Percentiles rank a stretch among this genome's conserved stretches.
Evolutionary conservation across 2,888 invertebrate genomes (phyloP).

Genomic region (Polymixis flavicincta): DNA sequence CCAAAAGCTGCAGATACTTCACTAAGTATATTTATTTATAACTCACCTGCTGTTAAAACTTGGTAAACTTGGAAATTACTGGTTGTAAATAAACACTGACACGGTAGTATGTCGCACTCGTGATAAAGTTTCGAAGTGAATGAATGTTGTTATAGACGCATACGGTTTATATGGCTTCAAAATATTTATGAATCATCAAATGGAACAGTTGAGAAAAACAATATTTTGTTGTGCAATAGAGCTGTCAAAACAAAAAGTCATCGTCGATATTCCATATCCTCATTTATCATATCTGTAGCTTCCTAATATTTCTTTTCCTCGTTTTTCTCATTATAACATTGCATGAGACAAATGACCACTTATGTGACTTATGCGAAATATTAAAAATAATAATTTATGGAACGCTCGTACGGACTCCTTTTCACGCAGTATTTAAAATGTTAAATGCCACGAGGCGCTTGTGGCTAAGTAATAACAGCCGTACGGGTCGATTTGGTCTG

Average conservation of each 20-base stretch:
- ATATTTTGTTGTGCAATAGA: constrained; percentile 78
- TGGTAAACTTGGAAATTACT: constrained; percentile 3
- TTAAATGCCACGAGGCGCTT: too few relatives aligned
- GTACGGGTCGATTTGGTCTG: too few relatives aligned
- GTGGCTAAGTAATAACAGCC: too few relatives aligned
- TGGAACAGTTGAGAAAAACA: constrained; percentile 76
- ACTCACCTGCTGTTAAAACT: constrained; percentile 42
- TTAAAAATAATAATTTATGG: neutral
- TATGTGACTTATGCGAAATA: too few relatives aligned
- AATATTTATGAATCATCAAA: constrained; percentile 79
- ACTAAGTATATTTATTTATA: neutral
- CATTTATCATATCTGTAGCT: neutral
- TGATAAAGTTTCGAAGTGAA: constrained; percentile 64
- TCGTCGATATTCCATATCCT: constrained; percentile 21
- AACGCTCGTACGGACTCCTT: constrained; percentile 3
- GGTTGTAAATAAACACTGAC: constrained; percentile 45
- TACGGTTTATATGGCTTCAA: constrained; percentile 70
- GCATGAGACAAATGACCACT: too few relatives aligned
- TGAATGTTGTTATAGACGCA: constrained; percentile 71
- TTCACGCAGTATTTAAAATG: constrained; percentile 1
- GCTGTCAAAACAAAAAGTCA: constrained; percentile 74
- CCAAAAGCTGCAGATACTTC: constrained; percentile 10
- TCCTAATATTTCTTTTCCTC: neutral
- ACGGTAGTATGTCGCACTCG: constrained; percentile 56
- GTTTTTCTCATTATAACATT: neutral